Evolutionary conservation across 64 coral and sea anemone genomes (phyloP), one percentile per base, ranked within the genome.

Genomic region (Pocillopora verrucosa): DNA sequence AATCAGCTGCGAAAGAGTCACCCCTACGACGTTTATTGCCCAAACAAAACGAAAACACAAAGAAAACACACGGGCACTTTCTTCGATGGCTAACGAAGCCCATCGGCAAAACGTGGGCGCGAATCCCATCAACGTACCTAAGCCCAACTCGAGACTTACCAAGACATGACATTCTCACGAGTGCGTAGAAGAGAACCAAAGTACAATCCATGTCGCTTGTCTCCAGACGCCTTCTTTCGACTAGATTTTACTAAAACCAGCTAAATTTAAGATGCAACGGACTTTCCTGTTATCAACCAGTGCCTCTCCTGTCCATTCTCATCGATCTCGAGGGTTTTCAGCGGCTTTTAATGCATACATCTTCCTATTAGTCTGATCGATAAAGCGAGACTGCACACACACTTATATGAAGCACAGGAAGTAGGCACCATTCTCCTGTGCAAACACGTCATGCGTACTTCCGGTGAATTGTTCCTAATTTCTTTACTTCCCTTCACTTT

Each of bases 401-500:
- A 70, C 24, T 41, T 72, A 41, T 37, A 25, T 20, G 68, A 20
- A 11, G 16, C 60, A 22, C 82, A 37, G 82, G 82, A 85, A 85
- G 65, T 85, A 2, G 16, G 12, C 57, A 38, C 82, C 82, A 85
- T 85, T 85, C 82, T 36, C 22, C 65, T 83, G 19, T 11, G 67
- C 20, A 24, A 24, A 24, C 20, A 16, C 20, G 3, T 30, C 9
- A 70, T 25, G 19, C 6, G 67, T 70, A 70, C 67, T 70, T 70
- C 67, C 67, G 67, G 67, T 30, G 67, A 70, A 25, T 24, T 7
- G 24, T 69, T 69, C 24, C 22, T 69, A 10, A 51, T 4, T 51
- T 51, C 41, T 51, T 51, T 51, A 51, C 41, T 51, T 51, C 7
- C 41, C 3, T 51, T 51, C 41, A 51, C 41, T 51, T 51, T 51